phyloP scores from a whole-genome alignment of 2,797 vertebrate species.

The Pygocentrus nattereri region DNA sequence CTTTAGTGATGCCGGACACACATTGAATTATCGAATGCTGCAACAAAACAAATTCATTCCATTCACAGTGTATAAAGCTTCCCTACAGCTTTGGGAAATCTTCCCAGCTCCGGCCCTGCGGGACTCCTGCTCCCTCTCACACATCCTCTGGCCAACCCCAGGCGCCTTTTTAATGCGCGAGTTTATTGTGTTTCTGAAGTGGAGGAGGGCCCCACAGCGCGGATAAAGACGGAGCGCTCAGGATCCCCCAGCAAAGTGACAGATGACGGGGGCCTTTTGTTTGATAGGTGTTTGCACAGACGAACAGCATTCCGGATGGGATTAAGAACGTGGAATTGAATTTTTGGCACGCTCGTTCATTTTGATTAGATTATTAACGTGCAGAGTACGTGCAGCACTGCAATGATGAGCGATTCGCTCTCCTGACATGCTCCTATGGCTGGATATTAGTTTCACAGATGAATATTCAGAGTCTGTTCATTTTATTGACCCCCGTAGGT shows the following conservation, averaged over 20 bases:
- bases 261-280: constrained; percentile 50
- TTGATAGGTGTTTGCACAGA: constrained; percentile 45
- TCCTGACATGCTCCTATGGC: constrained; percentile 47
- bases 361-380: constrained; percentile 18
- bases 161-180: constrained; percentile 49
- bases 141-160: constrained; percentile 49
- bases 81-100: constrained; percentile 58
- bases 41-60: constrained; percentile 56
- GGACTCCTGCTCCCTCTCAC: constrained; percentile 58
- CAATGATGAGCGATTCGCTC: constrained; percentile 53
- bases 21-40: constrained; percentile 49
- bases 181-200: constrained; percentile 51
- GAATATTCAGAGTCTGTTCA: neutral
- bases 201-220: constrained; percentile 28
- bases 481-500: constrained; percentile 59
- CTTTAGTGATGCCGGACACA: constrained; percentile 60
- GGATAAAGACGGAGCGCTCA: constrained; percentile 49
- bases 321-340: constrained; percentile 40
- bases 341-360: constrained; percentile 27
- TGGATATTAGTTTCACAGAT: constrained; percentile 4
- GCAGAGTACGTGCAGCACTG: neutral
- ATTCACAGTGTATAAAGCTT: constrained; percentile 55
- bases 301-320: constrained; percentile 41
- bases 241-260: constrained; percentile 48
- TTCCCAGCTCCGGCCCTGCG: constrained; percentile 64